Base-by-base conservation (phyloP, 2,797 vertebrate species). In the Gallinago stenura region DNA sequence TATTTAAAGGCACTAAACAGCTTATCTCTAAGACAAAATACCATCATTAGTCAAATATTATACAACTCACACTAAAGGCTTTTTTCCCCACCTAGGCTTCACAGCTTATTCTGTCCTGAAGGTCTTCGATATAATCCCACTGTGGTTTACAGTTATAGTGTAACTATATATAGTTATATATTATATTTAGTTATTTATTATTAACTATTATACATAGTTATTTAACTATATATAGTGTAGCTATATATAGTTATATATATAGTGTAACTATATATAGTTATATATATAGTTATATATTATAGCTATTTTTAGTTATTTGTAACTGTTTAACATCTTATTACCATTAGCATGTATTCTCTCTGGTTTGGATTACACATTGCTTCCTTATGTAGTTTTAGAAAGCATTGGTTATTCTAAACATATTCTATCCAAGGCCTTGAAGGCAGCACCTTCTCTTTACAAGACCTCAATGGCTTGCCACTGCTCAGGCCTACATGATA, bases 11-110 rank as follows among this genome's bases (percentile, higher is more conserved):
- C 35, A 54, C 61, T 83, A 70, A 93, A 69, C 35, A 87, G 51
- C 31, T 92, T 78, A 21, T 75, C 70, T 66, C 56, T 30, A 80
- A 66, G 37, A 85, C 43, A 92, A 92, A 87, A 45, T 57, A 84
- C 66, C 53, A 64, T 83, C 30, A 77, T 87, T 77, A 87, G 84
- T 71, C 87, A 96, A 72, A 58, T 65, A 87, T 58, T 71, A 89
- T 4, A 43, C 28, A 87, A 72, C 41, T 30, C 24, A 35, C 7
- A 89, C 33, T 39, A 50, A 93, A 84, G 25, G 15, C 1, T 28
- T 66, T 64, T 58, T 14, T 10, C 21, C 18, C 16, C 24, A 6
- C 9, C 11, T 30, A 62, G 22, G 13, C 14, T 90, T 86, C 54
- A 71, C 17, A 89, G 45, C 8, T 50, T 68, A 45, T 73, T 69